Evolutionary conservation across 2,113 vertebrate genomes (phyloP).

Genomic region (Rattus rattus): DNA sequence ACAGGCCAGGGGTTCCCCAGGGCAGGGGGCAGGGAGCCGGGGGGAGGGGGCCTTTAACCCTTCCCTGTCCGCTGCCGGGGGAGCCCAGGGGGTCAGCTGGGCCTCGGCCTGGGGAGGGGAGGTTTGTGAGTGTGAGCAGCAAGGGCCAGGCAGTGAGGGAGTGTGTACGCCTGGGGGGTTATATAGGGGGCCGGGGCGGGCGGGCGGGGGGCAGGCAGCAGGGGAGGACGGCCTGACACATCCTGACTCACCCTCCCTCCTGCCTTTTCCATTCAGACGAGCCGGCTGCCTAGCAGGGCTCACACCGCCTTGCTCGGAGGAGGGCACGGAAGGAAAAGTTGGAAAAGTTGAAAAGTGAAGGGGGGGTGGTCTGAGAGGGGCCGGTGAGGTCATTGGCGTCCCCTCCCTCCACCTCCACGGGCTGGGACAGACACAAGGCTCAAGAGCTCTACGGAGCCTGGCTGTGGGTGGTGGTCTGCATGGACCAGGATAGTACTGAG

Average conservation of each 20-base stretch:
- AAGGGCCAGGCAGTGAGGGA: conserved; percentile 63
- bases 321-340: conserved; percentile 77
- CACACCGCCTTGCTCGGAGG: conserved; percentile 71
- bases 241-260: conserved; percentile 83
- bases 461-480: background rate
- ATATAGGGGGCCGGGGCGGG: conserved; percentile 75
- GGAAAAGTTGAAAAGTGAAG: conserved; percentile 80
- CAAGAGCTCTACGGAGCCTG: background rate
- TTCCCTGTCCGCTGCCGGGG: conserved; percentile 76
- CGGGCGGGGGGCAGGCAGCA: conserved; percentile 73
- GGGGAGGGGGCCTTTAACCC: conserved; percentile 68
- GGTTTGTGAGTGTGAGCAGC: conserved; percentile 72
- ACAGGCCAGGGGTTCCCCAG: conserved; percentile 68
- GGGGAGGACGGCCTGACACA: conserved; percentile 81
- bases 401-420: conserved; percentile 77
- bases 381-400: conserved; percentile 79
- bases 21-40: conserved; percentile 17
- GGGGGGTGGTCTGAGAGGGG: conserved; percentile 77
- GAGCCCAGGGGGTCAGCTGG: conserved; percentile 77
- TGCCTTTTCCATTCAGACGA: conserved; percentile 81
- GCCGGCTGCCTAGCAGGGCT: conserved; percentile 69
- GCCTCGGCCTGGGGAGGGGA: conserved; percentile 73
- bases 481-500: background rate
- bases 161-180: conserved; percentile 70
- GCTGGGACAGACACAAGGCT: conserved; percentile 34